Conservation (phyloP, 2,113 vertebrate species). For the Anolis sagrei region DNA sequence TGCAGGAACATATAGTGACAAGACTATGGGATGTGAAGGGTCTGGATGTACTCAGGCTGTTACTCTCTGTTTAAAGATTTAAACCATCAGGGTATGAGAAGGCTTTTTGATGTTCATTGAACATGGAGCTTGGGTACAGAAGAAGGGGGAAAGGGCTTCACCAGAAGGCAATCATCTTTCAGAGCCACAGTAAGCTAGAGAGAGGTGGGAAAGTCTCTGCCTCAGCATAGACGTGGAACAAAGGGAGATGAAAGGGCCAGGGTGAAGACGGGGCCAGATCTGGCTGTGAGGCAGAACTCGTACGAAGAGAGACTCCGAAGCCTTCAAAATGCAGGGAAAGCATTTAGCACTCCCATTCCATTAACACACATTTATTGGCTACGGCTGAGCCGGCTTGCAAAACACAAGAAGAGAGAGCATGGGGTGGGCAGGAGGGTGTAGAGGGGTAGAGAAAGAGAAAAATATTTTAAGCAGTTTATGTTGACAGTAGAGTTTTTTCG, state of each 20-base stretch:
- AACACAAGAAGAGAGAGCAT: neutral
- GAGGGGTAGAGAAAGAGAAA: neutral
- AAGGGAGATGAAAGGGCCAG: slow-evolving; percentile 94
- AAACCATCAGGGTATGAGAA: slow-evolving; percentile 97
- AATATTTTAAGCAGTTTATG: slow-evolving; percentile 71
- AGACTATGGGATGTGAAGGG: slow-evolving; percentile 90
- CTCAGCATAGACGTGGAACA: slow-evolving; percentile 87
- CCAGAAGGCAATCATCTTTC: slow-evolving; percentile 94
- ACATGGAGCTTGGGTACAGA: slow-evolving; percentile 92
- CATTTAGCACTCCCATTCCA: slow-evolving; percentile 79
- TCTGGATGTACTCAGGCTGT: slow-evolving; percentile 98
- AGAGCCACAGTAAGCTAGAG: slow-evolving; percentile 87
- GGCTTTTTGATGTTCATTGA: slow-evolving; percentile 98
- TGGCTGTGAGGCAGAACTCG: slow-evolving; percentile 90
- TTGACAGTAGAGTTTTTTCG: slow-evolving; percentile 73
- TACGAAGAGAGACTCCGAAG: slow-evolving; percentile 73
- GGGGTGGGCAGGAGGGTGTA: neutral
- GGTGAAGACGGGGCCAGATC: slow-evolving; percentile 89
- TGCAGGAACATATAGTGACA: slow-evolving; percentile 93
- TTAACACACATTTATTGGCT: slow-evolving; percentile 77
- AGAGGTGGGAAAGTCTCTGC: slow-evolving; percentile 86
- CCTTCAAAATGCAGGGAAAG: slow-evolving; percentile 63
- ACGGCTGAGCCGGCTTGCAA: slow-evolving; percentile 63
- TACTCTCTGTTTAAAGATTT: slow-evolving; percentile 99
- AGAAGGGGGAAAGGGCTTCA: slow-evolving; percentile 89